Evolutionary conservation across 2,888 invertebrate genomes (phyloP).

Genomic region (Unio delphinus): DNA sequence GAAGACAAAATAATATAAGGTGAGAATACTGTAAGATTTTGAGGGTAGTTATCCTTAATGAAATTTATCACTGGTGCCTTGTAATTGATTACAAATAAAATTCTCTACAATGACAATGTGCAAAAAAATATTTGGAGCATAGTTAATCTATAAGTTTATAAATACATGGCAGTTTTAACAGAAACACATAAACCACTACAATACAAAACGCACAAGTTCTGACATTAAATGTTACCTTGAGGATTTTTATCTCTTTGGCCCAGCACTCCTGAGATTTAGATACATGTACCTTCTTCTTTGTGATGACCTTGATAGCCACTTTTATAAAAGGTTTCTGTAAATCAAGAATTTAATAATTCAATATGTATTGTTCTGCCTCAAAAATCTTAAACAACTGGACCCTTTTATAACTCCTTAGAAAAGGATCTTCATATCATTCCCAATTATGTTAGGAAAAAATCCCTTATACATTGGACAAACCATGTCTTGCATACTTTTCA

Average conservation of each 20-base stretch:
- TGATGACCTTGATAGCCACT: slow-evolving; percentile 98
- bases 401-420: too few species aligned
- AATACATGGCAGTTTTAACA: neutral
- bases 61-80: too few species aligned
- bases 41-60: too few species aligned
- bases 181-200: neutral
- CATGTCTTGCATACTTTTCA: too few species aligned
- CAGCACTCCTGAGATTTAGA: slow-evolving; percentile 97
- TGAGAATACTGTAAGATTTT: too few species aligned
- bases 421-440: too few species aligned
- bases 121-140: neutral
- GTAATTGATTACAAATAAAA: too few species aligned
- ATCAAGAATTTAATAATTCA: neutral
- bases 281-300: slow-evolving; percentile 86
- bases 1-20: neutral
- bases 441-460: too few species aligned
- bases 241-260: slow-evolving; percentile 98
- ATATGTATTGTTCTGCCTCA: neutral
- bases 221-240: slow-evolving; percentile 78
- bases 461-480: too few species aligned
- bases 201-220: neutral
- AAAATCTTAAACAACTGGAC: slow-evolving; percentile 4
- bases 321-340: slow-evolving; percentile 87
- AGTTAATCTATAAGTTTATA: neutral
- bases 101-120: neutral